Evolutionary conservation across 2,888 invertebrate genomes (phyloP).

Genomic region (Crocallis elinguaria): DNA sequence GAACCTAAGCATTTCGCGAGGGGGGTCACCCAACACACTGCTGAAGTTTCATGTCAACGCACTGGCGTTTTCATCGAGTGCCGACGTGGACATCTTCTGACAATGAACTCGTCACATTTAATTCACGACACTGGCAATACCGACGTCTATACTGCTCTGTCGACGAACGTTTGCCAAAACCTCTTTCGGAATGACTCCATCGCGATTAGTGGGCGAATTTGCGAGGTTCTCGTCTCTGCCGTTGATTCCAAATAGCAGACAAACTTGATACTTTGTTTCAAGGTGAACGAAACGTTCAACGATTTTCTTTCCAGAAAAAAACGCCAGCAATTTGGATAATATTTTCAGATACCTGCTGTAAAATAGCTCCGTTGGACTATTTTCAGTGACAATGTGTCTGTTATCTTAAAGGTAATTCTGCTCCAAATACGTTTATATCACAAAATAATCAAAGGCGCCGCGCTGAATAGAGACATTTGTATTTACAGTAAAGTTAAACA

Average conservation of each 20-base stretch:
- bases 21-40: constrained; percentile 42
- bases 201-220: constrained; percentile 30
- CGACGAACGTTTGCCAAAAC: constrained; percentile 44
- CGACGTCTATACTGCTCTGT: constrained; percentile 69
- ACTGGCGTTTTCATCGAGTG: constrained; percentile 48
- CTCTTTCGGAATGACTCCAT: constrained; percentile 37
- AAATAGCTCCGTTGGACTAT: not conserved
- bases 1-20: constrained; percentile 30
- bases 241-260: constrained; percentile 44
- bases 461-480: not conserved
- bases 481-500: not conserved
- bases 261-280: constrained; percentile 37
- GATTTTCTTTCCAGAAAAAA: constrained; percentile 6
- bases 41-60: constrained; percentile 54
- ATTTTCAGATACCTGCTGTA: not conserved
- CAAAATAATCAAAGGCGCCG: not conserved
- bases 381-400: not conserved
- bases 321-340: not conserved
- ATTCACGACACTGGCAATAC: constrained; percentile 51
- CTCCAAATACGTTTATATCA: not conserved
- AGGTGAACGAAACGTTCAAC: constrained; percentile 9
- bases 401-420: no score
- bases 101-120: constrained; percentile 59
- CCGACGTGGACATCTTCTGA: constrained; percentile 49
- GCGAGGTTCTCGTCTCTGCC: constrained; percentile 5